Conservation (phyloP, 2,113 vertebrate species). For the Eclectus roratus region DNA sequence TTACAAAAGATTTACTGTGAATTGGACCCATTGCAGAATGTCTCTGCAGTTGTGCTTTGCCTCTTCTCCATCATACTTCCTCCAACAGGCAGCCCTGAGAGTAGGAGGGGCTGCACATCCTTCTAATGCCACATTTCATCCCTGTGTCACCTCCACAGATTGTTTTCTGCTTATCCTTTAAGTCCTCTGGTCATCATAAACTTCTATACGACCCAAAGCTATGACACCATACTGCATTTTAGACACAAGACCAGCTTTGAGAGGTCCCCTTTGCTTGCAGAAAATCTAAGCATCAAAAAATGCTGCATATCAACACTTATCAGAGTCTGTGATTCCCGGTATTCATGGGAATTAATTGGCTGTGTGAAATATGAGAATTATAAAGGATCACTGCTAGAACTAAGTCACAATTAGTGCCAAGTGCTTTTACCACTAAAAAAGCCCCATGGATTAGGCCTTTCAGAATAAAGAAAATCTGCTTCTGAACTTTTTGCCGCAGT, state of each 20-base stretch:
- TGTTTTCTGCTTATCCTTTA: not conserved
- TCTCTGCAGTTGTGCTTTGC: not conserved
- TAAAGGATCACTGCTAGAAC: slow-evolving; percentile 66
- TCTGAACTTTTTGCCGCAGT: slow-evolving; percentile 51
- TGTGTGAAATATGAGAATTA: slow-evolving; percentile 68
- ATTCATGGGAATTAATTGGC: slow-evolving; percentile 62
- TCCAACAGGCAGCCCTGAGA: not conserved
- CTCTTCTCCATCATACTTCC: not conserved
- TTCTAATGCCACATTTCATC: not conserved
- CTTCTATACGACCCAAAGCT: not conserved
- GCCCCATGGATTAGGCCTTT: slow-evolving; percentile 61
- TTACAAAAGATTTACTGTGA: not conserved
- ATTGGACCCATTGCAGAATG: not conserved
- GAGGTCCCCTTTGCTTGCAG: not conserved
- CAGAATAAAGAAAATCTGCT: slow-evolving; percentile 65
- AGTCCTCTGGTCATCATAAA: not conserved
- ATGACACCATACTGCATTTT: not conserved
- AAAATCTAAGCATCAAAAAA: slow-evolving; percentile 15
- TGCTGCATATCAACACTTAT: not conserved
- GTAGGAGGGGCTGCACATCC: not conserved
- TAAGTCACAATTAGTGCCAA: slow-evolving; percentile 62
- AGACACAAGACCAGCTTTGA: not conserved
- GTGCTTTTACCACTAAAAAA: slow-evolving; percentile 66
- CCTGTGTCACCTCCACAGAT: not conserved
- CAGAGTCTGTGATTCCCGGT: slow-evolving; percentile 6